These are phyloP conservation scores for Conus ventricosus DNA, from an alignment of 1,140 invertebrate species.

Conservation along the genomic window DNA sequence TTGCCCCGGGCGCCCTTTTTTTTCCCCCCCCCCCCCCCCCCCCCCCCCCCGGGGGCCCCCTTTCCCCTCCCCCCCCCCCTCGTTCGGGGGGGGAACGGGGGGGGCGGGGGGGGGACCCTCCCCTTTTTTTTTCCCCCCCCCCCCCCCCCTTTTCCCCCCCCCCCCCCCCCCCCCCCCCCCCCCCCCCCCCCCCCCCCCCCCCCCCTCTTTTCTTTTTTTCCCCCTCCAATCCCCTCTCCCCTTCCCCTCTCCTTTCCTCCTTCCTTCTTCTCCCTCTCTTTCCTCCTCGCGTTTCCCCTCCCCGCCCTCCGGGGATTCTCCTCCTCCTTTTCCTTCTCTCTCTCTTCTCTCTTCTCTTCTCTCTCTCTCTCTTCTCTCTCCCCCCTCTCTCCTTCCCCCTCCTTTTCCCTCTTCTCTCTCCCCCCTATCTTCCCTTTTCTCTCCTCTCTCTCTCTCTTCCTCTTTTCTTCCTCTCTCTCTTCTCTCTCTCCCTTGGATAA, in stretches of 20 bases:
- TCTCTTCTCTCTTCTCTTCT: too few species aligned
- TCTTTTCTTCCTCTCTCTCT: not conserved
- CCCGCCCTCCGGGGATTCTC: too few species aligned
- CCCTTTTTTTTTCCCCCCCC: too few species aligned
- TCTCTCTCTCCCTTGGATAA: not conserved
- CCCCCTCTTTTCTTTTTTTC: slow-evolving; percentile 1
- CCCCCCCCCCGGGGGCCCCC: too few species aligned
- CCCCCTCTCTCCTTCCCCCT: not conserved
- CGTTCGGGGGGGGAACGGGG: too few species aligned
- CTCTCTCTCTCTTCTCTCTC: not conserved
- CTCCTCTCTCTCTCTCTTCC: not conserved
- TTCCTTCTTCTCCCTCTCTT: not conserved
- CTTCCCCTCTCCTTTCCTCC: not conserved
- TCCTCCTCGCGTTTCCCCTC: too few species aligned
- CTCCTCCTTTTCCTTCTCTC: too few species aligned
- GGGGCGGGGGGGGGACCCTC: too few species aligned
- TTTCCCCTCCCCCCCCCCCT: too few species aligned
- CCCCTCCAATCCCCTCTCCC: too few species aligned
- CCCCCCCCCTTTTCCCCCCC: not conserved
- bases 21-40: too few species aligned
- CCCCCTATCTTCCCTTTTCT: not conserved
- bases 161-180: slow-evolving; percentile 16
- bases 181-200: slow-evolving; percentile 22
- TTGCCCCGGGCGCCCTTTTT: too few species aligned
- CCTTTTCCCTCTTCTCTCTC: not conserved